Evolutionary conservation across 2,113 vertebrate genomes (phyloP).

Genomic region (Pycnonotus jocosus): DNA sequence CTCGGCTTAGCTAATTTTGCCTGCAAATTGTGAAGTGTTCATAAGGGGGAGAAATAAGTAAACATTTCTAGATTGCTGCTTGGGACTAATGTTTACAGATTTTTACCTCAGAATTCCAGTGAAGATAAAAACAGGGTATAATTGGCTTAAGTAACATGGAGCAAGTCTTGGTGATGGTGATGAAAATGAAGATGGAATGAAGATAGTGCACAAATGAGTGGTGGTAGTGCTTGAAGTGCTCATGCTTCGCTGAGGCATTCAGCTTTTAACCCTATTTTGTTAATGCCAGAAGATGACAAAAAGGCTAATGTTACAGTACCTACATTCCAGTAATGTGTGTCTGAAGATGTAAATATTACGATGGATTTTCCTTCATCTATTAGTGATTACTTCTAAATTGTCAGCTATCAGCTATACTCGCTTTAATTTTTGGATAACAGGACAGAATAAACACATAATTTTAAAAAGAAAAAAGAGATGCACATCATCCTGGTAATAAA

Average conservation of each 20-base stretch:
- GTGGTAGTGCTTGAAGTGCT: neutral
- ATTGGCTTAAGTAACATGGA: neutral
- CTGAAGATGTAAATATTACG: neutral
- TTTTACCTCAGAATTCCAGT: conserved; percentile 61
- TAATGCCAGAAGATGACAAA: neutral
- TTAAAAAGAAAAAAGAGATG: neutral
- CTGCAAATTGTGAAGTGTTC: conserved; percentile 9
- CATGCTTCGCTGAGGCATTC: neutral
- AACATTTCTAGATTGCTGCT: conserved; percentile 1
- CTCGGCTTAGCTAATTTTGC: conserved; percentile 31
- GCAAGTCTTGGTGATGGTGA: neutral
- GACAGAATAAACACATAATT: neutral
- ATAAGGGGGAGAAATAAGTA: conserved; percentile 9
- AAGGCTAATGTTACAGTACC: neutral
- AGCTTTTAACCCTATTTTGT: neutral
- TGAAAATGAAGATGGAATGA: conserved; percentile 20
- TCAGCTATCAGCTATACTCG: neutral
- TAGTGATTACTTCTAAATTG: neutral
- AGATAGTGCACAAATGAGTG: neutral
- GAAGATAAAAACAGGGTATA: conserved; percentile 65
- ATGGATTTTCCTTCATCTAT: neutral
- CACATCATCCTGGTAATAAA: neutral
- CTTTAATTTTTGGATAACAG: neutral
- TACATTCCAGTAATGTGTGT: neutral
- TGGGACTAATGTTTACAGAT: neutral